A percentile compares a stretch with the other conserved stretches of the same genome.
phyloP scores from a whole-genome alignment of 37 sponge, comb jelly and placozoan species.

The Petrosia ficiformis region DNA sequence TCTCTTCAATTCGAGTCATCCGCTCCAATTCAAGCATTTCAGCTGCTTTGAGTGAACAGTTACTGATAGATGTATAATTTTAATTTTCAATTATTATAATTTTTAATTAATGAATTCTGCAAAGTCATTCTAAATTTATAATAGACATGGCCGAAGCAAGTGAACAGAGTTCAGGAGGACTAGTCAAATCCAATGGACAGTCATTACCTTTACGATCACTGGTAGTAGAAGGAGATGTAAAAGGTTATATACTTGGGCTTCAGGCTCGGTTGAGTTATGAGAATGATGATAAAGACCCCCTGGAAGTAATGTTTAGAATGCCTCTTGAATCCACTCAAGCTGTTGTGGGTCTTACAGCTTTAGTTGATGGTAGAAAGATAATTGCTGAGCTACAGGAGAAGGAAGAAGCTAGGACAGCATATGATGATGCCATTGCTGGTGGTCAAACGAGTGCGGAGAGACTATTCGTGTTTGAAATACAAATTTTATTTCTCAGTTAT shows the following conservation, averaged over 20 bases:
- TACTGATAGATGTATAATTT: not conserved
- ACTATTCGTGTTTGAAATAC: too few species aligned
- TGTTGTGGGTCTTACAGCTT: constrained; percentile 32
- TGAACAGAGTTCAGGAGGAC: too few species aligned
- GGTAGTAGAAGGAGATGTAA: constrained; percentile 12
- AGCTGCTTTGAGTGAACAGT: constrained; percentile 41
- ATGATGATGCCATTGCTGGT: constrained; percentile 52
- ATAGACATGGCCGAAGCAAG: too few species aligned
- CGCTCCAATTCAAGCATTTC: constrained; percentile 65
- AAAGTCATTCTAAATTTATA: too few species aligned
- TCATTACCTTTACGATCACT: not conserved
- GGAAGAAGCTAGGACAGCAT: constrained; percentile 38
- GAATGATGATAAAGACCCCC: constrained; percentile 31
- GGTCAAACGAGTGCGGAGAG: too few species aligned
- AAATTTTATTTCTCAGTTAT: too few species aligned
- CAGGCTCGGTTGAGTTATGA: constrained; percentile 8
- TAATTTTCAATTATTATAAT: too few species aligned
- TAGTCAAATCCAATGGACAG: not conserved
- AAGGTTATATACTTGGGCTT: constrained; percentile 27
- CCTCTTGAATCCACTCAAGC: constrained; percentile 44
- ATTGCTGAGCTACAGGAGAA: constrained; percentile 52
- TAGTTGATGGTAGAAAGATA: constrained; percentile 43
- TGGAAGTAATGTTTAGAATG: constrained; percentile 49
- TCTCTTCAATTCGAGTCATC: constrained; percentile 59
- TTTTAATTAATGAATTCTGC: too few species aligned